phyloP scores from a whole-genome alignment of 2,113 vertebrate species.

The Sinocyclocheilus anshuiensis region DNA sequence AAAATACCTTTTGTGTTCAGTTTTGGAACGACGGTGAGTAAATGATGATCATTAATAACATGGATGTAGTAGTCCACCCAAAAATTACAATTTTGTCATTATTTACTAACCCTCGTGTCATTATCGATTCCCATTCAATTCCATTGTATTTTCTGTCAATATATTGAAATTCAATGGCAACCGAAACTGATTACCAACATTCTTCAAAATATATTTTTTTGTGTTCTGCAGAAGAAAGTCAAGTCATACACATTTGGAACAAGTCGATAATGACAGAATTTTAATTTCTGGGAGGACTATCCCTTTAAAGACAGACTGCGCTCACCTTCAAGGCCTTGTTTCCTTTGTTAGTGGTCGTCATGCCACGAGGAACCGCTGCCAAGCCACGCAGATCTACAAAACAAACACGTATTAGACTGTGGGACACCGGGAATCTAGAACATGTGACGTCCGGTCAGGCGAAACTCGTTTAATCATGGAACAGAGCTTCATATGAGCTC shows the following conservation, averaged over 20 bases:
- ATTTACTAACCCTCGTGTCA: too few species aligned
- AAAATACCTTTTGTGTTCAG: background rate
- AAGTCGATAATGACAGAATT: background rate
- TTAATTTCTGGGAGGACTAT: background rate
- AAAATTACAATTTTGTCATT: too few species aligned
- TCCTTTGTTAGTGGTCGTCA: slow-evolving; percentile 84
- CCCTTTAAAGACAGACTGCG: background rate
- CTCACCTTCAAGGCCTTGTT: slow-evolving; percentile 83
- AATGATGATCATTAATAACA: background rate
- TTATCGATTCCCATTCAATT: background rate
- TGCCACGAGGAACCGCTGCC: slow-evolving; percentile 76
- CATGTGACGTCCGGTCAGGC: background rate
- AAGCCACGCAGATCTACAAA: slow-evolving; percentile 74
- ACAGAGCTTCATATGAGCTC: background rate
- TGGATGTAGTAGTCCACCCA: too few species aligned
- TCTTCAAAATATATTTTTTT: too few species aligned
- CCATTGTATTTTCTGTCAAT: background rate
- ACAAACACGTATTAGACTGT: slow-evolving; percentile 34
- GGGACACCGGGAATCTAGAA: background rate
- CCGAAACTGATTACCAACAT: too few species aligned
- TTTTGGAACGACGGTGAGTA: background rate
- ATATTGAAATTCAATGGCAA: too few species aligned
- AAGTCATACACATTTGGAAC: too few species aligned
- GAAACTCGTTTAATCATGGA: background rate
- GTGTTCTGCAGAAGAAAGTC: too few species aligned